Conservation (phyloP, 2,113 vertebrate species). For the Zosterops hypoxanthus region DNA sequence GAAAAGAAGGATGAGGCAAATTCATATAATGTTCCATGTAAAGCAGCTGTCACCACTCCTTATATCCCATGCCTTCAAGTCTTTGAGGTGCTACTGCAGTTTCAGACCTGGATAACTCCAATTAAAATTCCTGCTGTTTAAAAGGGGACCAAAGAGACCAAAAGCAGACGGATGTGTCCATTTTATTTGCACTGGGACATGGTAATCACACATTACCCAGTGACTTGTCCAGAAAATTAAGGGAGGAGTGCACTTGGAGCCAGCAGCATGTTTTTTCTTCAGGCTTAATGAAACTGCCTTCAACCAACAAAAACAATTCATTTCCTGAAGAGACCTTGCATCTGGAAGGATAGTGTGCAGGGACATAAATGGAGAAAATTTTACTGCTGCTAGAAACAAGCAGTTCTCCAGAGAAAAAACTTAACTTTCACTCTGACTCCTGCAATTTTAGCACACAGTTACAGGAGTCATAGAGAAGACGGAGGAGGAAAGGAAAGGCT, state of each 20-base stretch:
- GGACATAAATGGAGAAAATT: not conserved
- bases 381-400: not conserved
- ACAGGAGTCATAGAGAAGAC: not conserved
- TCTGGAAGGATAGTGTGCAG: not conserved
- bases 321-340: not conserved
- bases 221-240: not conserved
- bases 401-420: not conserved
- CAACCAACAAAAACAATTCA: not conserved
- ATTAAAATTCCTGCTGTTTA: not conserved
- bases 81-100: not conserved
- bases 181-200: not conserved
- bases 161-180: not conserved
- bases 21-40: not conserved
- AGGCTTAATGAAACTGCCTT: not conserved
- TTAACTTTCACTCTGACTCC: not conserved
- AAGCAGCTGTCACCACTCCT: not conserved
- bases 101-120: not conserved
- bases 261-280: not conserved
- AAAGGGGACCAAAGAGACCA: not conserved
- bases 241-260: not conserved
- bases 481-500: not conserved
- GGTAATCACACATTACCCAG: fast-evolving
- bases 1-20: not conserved
- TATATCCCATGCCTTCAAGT: not conserved
- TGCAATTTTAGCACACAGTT: not conserved